Base-by-base conservation (phyloP, 2,797 vertebrate species). In the Synanceia verrucosa region DNA sequence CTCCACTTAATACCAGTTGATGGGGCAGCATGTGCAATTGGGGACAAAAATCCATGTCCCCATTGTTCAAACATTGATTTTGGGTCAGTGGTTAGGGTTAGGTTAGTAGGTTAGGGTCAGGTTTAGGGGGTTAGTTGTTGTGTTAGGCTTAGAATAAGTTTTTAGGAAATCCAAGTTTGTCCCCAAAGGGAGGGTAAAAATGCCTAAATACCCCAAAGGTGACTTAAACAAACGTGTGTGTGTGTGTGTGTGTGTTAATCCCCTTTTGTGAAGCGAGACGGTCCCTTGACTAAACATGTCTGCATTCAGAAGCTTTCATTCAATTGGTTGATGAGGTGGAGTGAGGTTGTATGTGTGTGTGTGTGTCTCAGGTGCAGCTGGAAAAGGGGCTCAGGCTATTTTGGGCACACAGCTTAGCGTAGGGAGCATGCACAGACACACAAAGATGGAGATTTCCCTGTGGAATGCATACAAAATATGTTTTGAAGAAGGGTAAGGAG, bases 351-450 rank as follows among this genome's bases (percentile, higher is more conserved):
- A 72, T 78, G 69, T 50, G 43, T 39, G 34, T 68, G 23, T 52
- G 34, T 78, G 83, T 80, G 68, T 89, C 74, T 87, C 83, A 81
- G 83, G 85, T 76, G 80, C 81, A 86, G 79, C 81, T 77, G 78
- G 78, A 50, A 78, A 76, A 83, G 59, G 51, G 46, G 67, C 36
- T 52, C 1, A 0, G 63, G 65, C 72, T 87, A 82, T 84, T 89
- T 83, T 74, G 55, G 71, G 74, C 41, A 37, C 58, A 65, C 11
- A n/a, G 66, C 73, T n/a, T 73, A 52, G 57, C 63, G 1, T 24
- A 74, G 78, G 63, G 67, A 71, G 58, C 34, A 36, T 73, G 56
- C 69, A 73, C 58, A 73, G 51, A 84, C 11, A 73, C 60, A 79
- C 51, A 79, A 52, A 75, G 84, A 63, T 81, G 74, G 60, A 67